Evolutionary conservation across 2,888 invertebrate species (phyloP).

Genomic region (Tetrapedia diversipes): DNA sequence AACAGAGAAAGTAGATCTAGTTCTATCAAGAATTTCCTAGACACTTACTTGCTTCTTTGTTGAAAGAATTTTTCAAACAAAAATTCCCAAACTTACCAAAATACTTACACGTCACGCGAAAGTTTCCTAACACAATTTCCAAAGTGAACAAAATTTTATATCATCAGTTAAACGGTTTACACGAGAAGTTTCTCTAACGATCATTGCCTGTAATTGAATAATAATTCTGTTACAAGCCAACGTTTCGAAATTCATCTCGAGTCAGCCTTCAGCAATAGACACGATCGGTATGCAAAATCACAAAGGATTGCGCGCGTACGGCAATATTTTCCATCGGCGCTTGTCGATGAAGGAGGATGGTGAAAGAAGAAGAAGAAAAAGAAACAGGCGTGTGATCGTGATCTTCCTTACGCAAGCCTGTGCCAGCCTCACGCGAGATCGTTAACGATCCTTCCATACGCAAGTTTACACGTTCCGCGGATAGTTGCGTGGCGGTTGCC

Average conservation of each 20-base stretch:
- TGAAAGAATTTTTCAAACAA: no score
- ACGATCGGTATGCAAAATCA: background rate
- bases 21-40: background rate
- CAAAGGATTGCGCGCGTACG: background rate
- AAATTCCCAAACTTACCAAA: no score
- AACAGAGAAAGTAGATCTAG: background rate
- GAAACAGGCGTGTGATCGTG: constrained; percentile 52
- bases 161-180: no score
- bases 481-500: constrained; percentile 50
- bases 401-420: constrained; percentile 65
- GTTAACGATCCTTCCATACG: constrained; percentile 56
- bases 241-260: background rate
- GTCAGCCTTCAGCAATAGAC: background rate
- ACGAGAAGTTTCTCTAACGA: no score
- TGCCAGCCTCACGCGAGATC: constrained; percentile 56
- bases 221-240: background rate
- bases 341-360: constrained; percentile 39
- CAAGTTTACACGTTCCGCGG: constrained; percentile 52
- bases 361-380: constrained; percentile 17
- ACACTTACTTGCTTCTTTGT: no score
- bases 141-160: no score
- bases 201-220: no score
- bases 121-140: no score
- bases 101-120: no score
- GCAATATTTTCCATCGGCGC: constrained; percentile 37